Evolutionary conservation across 2,888 invertebrate genomes (phyloP), one percentile per base, ranked within the genome.

Genomic region (Acholoe squamosa): DNA sequence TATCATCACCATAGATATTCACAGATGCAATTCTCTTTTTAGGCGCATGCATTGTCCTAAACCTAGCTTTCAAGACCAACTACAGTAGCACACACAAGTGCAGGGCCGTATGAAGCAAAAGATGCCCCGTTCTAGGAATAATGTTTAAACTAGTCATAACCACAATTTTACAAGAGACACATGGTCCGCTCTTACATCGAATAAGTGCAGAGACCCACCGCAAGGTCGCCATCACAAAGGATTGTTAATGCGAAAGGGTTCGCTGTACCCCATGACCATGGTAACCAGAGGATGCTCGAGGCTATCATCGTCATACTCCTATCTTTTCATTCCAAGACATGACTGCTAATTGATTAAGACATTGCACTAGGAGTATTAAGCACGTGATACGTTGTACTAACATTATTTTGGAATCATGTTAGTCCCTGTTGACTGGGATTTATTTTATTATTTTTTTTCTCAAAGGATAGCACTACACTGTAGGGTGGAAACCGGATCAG

Each of bases 31-130:
- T 33, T 43, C 14, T 80, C 25, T 43, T 43, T 16, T 76, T 34
- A 33, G 80, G 43, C 80, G 16, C 33, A 14, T 80, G 43, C 80
- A 76, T 80, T 80, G 51, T 22, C 54, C 86, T 86, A 86, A 86
- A 52, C 25, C 86, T 86, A 86, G 56, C 86, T 28, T 28, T 56
- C 86, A 86, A 54, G 22, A 86, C 56, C 56, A 54, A 54, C 86
- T 86, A 86, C 54, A 86, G 86, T 54, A 86, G 86, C 86, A 86
- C 33, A 86, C 86, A 86, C 52, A 86, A 3, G 80, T 80, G 80
- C 34, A 10, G 16, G 80, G 80, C 80, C 34, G 43, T 80, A 34
- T 33, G 80, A 34, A 80, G 80, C 33, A 80, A 43, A 43, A 28
- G 31, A 16, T 71, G 71, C 28, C 71, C 71, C 71, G 43, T 80